Percentiles rank a stretch among this genome's conserved stretches.
These are phyloP conservation scores for Tyria jacobaeae DNA, from an alignment of 2,888 invertebrate genomes.

Conservation along the genomic window DNA sequence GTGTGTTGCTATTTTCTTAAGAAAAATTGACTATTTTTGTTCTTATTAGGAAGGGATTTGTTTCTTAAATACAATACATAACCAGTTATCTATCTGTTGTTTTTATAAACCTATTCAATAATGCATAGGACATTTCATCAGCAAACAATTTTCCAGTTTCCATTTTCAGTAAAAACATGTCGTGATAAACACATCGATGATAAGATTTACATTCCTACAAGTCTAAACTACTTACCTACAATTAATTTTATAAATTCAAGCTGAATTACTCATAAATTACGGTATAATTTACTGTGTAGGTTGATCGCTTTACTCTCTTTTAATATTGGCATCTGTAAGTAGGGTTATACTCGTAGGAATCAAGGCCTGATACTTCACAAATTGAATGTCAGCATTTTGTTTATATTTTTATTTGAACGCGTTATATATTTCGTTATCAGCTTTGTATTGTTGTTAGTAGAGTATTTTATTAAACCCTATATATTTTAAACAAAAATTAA, in stretches of 20 bases:
- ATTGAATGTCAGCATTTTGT: slow-evolving; percentile 82
- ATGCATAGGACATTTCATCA: slow-evolving; percentile 75
- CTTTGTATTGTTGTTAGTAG: slow-evolving; percentile 34
- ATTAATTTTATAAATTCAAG: slow-evolving; percentile 25
- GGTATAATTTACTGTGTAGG: slow-evolving; percentile 43
- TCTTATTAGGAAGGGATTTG: no score
- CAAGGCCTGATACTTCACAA: slow-evolving; percentile 78
- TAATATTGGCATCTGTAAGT: slow-evolving; percentile 44
- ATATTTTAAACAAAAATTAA: no score
- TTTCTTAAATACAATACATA: background rate
- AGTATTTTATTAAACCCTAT: slow-evolving; percentile 23
- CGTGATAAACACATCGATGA: slow-evolving; percentile 60
- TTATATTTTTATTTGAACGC: slow-evolving; percentile 65
- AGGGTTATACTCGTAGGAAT: slow-evolving; percentile 70
- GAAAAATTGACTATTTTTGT: no score
- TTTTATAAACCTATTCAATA: slow-evolving; percentile 57
- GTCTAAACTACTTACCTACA: slow-evolving; percentile 36
- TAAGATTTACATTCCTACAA: slow-evolving; percentile 25
- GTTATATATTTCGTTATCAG: slow-evolving; percentile 31
- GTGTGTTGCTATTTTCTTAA: no score
- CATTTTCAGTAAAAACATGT: slow-evolving; percentile 84
- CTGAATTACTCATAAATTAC: slow-evolving; percentile 34
- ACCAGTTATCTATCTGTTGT: background rate
- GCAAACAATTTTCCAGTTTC: slow-evolving; percentile 80
- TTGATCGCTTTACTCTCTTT: slow-evolving; percentile 46